Evolutionary conservation across 2,888 invertebrate genomes (phyloP), one percentile per base, ranked within the genome.

Genomic region (Ptilodon capucinus): DNA sequence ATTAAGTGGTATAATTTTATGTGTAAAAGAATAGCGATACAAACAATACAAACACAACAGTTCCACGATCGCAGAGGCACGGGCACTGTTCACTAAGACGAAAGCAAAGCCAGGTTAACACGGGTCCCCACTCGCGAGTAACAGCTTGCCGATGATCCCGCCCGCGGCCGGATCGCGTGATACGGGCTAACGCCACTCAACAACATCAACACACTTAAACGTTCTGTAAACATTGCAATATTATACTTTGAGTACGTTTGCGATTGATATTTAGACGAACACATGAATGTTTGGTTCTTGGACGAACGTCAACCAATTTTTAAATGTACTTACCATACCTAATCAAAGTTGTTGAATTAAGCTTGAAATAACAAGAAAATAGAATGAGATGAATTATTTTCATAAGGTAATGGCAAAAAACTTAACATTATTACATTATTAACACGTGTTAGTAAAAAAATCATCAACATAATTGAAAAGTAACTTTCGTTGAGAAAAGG

Each of bases 21-120:
- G 7, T 6, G 2, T 21, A 21, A 21, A 21, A 6, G 5, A 21
- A 21, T 7, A 6, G 4, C 21, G 21, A 7, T n/a, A 28, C 28
- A n/a, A 28, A 28, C 3, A 1, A n/a, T 28, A 28, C 28, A 28
- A n/a, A n/a, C 2, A 28, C 4, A 28, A 8, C 11, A 28, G 28
- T 28, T n/a, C 2, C 3, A n/a, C n/a, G 28, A 28, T 28, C 28
- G 21, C 21, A 6, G n/a, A n/a, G n/a, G 28, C n/a, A 2, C 11
- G 28, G 28, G 28, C 23, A 7, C 23, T 7, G 52, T 48, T 48
- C 30, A 48, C 36, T 54, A 57, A 73, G 72, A 69, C 71, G 71
- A 78, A 75, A 76, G 74, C 74, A 68, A 72, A 74, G 59, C 64
- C 67, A 72, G 68, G 71, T 72, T 74, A 75, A 83, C 84, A 82